Conservation (phyloP, 2,797 vertebrate genomes). For the Hipposideros larvatus region DNA sequence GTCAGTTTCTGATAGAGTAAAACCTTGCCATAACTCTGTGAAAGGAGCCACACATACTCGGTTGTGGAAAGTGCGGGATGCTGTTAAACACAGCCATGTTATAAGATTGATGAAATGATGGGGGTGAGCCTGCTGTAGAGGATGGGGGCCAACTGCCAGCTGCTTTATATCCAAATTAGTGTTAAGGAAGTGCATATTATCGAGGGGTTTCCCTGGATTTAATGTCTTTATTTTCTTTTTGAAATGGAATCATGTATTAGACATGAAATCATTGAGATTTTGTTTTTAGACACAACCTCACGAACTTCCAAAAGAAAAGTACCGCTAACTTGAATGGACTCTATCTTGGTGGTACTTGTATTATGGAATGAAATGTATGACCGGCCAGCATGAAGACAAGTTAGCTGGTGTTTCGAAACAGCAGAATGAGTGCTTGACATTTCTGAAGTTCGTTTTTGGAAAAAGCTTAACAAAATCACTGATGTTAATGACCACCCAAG, state of each 20-base stretch:
- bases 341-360: not conserved
- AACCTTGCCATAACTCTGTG: not conserved
- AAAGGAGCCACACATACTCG: not conserved
- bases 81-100: not conserved
- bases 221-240: constrained; percentile 32
- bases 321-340: not conserved
- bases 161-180: not conserved
- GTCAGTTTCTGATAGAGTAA: not conserved
- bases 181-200: not conserved
- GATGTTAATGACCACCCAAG: constrained; percentile 75
- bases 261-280: constrained; percentile 50
- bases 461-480: constrained; percentile 39
- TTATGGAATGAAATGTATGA: constrained; percentile 36
- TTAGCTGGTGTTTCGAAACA: constrained; percentile 57
- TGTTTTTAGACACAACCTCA: constrained; percentile 7
- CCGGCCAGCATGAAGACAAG: constrained; percentile 33
- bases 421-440: constrained; percentile 40
- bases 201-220: not conserved
- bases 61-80: not conserved
- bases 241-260: not conserved
- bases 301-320: constrained; percentile 46
- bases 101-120: not conserved
- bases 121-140: not conserved
- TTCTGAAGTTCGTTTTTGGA: constrained; percentile 50
- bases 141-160: not conserved